Base-by-base conservation (phyloP, 2,113 vertebrate genomes). In the Scopus umbretta region DNA sequence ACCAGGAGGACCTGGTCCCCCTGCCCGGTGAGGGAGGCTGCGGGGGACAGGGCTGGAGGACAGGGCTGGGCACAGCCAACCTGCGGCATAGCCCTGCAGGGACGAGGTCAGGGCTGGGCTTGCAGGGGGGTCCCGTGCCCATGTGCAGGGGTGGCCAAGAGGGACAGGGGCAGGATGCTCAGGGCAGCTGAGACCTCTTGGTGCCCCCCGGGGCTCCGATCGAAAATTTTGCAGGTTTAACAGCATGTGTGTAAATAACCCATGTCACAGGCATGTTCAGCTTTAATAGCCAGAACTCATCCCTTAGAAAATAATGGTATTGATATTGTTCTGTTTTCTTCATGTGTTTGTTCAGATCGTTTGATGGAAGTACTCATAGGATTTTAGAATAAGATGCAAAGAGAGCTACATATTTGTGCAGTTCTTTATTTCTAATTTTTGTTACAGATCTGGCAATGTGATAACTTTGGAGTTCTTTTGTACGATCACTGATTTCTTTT, bases 181-280 rank as follows among this genome's bases (percentile, higher is more conserved):
- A 16, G 43, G 27, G 32, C 27, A 32, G 19, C 15, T 20, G 1
- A 9, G 8, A 6, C 8, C 1, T 38, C 42, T n/a, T 17, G 16
- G 36, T 59, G 49, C 6, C 53, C 12, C 34, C 32, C 3, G 3
- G 19, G 58, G 29, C 22, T 76, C 49, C 3, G 7, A 12, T 10
- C 0, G 1, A 61, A 65, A 67, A 4, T 56, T 30, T 8, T 56
- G 21, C 26, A 0, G 1, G 11, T 43, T 86, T 76, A 53, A 26
- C 9, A 30, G 36, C 6, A 7, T 13, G 26, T 34, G 2, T 49
- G 27, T 42, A 61, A 80, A 20, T 47, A 80, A 27, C 15, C 7
- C 29, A 21, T 59, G 45, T 75, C 40, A 22, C 8, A 29, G 70
- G 13, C 20, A 2, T 3, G 13, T 66, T 81, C 50, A 30, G 50